A percentile compares a stretch with the other conserved stretches of the same genome.
Evolutionary conservation across 2,113 vertebrate species (phyloP).

Genomic region (Zootoca vivipara): DNA sequence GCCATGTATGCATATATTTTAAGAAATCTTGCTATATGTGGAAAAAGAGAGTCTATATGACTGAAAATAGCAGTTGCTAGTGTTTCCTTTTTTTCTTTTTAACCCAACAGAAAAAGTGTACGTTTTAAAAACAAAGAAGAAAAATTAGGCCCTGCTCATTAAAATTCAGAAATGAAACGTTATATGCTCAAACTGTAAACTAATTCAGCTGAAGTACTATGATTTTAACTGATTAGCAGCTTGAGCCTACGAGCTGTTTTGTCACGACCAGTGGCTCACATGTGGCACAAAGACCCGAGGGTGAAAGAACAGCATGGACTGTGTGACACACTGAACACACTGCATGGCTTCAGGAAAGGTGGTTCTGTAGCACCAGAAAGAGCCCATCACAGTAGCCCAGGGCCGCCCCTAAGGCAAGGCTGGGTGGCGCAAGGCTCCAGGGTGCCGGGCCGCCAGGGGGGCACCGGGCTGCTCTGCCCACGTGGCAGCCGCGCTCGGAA

Average conservation of each 20-base stretch:
- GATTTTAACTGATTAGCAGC: neutral
- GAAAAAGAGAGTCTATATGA: slow-evolving; percentile 49
- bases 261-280: neutral
- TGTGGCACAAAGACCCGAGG: neutral
- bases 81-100: slow-evolving; percentile 20
- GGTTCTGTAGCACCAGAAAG: neutral
- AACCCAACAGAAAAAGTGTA: slow-evolving; percentile 35
- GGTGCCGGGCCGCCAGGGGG: too few relatives aligned
- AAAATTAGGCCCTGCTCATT: neutral
- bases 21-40: slow-evolving; percentile 49
- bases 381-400: neutral
- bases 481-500: too few relatives aligned
- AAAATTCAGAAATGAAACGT: slow-evolving; percentile 23
- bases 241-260: neutral
- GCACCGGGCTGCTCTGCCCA: too few relatives aligned
- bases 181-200: neutral
- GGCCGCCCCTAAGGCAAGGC: too few relatives aligned
- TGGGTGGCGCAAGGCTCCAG: too few relatives aligned
- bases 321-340: neutral
- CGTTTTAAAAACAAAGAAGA: neutral
- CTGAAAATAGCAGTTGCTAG: slow-evolving; percentile 29
- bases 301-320: neutral
- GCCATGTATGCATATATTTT: neutral
- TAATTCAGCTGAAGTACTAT: neutral
- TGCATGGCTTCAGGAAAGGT: neutral